A percentile compares a stretch with the other conserved stretches of the same genome.
Conservation (phyloP, 2,888 invertebrate species). For the Agrotis puta region DNA sequence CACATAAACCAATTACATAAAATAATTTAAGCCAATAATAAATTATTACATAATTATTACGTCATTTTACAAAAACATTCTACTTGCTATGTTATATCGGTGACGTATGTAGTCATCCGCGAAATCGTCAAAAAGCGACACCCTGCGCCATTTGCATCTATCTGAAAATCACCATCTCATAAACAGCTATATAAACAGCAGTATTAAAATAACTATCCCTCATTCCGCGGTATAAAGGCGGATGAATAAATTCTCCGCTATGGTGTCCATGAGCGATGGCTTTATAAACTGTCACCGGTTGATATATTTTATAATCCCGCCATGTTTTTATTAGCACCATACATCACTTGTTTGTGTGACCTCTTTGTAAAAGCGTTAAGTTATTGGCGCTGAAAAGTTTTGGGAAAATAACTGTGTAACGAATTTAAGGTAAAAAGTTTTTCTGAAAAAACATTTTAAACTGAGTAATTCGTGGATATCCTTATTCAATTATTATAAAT, state of each 20-base stretch:
- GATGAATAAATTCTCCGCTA: conserved; percentile 30
- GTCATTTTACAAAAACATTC: too few relatives aligned
- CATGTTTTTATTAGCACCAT: conserved; percentile 55
- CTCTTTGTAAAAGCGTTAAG: conserved; percentile 30
- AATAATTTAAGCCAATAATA: too few relatives aligned
- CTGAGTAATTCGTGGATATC: not conserved
- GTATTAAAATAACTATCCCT: conserved; percentile 28
- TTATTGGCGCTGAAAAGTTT: conserved; percentile 38
- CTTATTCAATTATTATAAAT: not conserved
- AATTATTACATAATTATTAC: too few relatives aligned
- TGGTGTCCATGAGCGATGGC: conserved; percentile 44
- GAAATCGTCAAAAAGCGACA: too few relatives aligned
- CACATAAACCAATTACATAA: too few relatives aligned
- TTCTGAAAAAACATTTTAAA: not conserved
- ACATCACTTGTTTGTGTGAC: conserved; percentile 40
- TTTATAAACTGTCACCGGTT: conserved; percentile 47
- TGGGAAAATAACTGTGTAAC: not conserved
- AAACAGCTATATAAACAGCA: conserved; percentile 16
- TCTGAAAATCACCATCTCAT: not conserved
- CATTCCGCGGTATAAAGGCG: conserved; percentile 3
- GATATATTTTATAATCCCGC: conserved; percentile 54
- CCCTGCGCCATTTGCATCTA: too few relatives aligned
- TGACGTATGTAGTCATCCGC: too few relatives aligned
- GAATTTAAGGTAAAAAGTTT: not conserved
- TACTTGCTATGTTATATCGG: too few relatives aligned